Percentiles rank a stretch among this genome's conserved stretches.
phyloP scores from a whole-genome alignment of 2,797 vertebrate species.

The Sphenodon punctatus region DNA sequence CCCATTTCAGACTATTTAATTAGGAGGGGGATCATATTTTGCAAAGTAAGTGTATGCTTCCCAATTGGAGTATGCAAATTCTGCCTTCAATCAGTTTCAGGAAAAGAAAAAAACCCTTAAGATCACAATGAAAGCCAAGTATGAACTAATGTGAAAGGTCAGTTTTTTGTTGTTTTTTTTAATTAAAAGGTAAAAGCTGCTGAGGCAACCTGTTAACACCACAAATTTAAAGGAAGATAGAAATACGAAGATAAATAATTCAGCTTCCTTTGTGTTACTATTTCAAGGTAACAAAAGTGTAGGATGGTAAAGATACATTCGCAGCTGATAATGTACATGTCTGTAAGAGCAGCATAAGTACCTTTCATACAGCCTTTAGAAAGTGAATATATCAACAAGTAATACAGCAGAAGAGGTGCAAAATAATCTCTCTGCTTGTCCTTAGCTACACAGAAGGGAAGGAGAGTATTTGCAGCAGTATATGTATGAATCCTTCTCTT shows the following conservation, averaged over 20 bases:
- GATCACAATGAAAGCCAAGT: not conserved
- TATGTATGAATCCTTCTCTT: not conserved
- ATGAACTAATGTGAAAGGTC: not conserved
- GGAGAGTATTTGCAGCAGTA: constrained; percentile 27
- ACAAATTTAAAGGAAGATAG: not conserved
- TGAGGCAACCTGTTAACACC: not conserved
- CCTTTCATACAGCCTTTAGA: not conserved
- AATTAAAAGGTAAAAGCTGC: not conserved
- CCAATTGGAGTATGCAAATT: not conserved
- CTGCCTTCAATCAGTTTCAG: not conserved
- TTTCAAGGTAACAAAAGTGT: constrained; percentile 8
- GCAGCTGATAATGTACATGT: not conserved
- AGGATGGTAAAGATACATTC: not conserved
- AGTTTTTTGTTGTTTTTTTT: not conserved
- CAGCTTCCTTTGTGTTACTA: not conserved
- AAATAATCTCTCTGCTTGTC: constrained; percentile 30
- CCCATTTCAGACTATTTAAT: not conserved
- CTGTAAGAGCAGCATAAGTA: not conserved
- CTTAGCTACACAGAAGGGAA: constrained; percentile 22
- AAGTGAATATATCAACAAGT: not conserved
- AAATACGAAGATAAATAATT: not conserved
- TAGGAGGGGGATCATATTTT: not conserved
- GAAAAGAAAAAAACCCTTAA: not conserved
- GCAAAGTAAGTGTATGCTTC: not conserved
- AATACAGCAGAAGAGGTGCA: constrained; percentile 6